These are phyloP conservation scores for Mesorhabditis belari DNA, from an alignment of 2,888 invertebrate genomes.

Conservation along the genomic window DNA sequence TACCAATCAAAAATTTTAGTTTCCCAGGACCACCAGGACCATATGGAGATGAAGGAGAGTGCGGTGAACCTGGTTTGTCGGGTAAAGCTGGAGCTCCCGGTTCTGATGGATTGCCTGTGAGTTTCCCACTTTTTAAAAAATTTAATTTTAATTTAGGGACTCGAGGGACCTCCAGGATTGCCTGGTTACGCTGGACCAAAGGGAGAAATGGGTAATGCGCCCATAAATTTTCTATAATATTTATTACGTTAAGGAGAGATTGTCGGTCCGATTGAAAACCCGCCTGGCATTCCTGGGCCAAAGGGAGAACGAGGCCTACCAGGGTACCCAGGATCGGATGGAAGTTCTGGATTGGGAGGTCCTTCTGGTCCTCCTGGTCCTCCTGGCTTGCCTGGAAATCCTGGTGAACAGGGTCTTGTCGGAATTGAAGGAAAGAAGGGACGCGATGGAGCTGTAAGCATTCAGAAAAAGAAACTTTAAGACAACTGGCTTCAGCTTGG, in stretches of 20 bases:
- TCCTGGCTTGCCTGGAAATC: conserved; percentile 38
- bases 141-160: neutral
- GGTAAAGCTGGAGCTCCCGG: conserved; percentile 34
- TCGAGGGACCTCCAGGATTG: conserved; percentile 28
- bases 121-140: neutral
- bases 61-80: conserved; percentile 26
- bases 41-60: conserved; percentile 35
- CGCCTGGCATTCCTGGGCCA: conserved; percentile 41
- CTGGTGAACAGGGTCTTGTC: conserved; percentile 38
- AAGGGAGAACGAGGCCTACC: conserved; percentile 49
- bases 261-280: conserved; percentile 51
- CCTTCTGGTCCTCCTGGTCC: conserved; percentile 25
- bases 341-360: conserved; percentile 14
- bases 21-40: conserved; percentile 44
- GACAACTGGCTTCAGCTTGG: conserved; percentile 28
- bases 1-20: no score
- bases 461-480: no score
- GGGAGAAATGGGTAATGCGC: conserved; percentile 37
- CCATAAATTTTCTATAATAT: neutral
- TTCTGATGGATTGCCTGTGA: conserved; percentile 33
- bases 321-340: conserved; percentile 12
- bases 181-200: conserved; percentile 45
- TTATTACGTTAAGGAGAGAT: conserved; percentile 40
- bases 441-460: conserved; percentile 35
- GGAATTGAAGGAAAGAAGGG: conserved; percentile 50